These are phyloP conservation scores for Sebastes nivosus DNA, from an alignment of 2,797 vertebrate species.

Conservation along the genomic window DNA sequence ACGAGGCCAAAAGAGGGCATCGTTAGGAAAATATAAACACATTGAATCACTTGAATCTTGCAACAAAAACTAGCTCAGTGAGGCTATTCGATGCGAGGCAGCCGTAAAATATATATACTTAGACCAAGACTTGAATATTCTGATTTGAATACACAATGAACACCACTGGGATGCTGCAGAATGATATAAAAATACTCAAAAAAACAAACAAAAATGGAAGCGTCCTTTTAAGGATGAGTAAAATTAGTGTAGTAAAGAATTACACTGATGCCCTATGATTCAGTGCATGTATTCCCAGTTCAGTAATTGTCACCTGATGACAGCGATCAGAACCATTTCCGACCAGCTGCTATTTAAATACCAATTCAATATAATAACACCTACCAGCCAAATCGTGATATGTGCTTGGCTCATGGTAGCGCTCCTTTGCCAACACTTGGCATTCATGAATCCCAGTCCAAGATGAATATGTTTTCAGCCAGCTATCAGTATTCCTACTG, in stretches of 20 bases:
- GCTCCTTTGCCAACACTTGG: conserved; percentile 6
- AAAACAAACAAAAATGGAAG: neutral
- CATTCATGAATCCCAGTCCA: neutral
- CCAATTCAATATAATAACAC: conserved; percentile 6
- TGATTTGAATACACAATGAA: neutral
- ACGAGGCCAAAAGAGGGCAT: no score
- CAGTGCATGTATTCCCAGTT: neutral
- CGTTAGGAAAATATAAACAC: no score
- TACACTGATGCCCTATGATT: neutral
- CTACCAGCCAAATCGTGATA: conserved; percentile 21
- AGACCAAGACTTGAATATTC: neutral
- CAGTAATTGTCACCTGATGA: conserved; percentile 33
- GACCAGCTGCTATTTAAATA: conserved; percentile 49
- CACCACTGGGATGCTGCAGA: no score
- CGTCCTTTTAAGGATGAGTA: neutral
- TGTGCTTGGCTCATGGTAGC: conserved; percentile 3
- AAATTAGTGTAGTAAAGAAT: neutral
- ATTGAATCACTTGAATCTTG: no score
- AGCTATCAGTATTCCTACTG: neutral
- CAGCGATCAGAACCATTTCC: conserved; percentile 15
- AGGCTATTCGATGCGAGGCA: no score
- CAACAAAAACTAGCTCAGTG: no score
- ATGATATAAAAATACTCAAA: no score
- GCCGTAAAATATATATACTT: no score
- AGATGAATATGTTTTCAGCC: conserved; percentile 10